Conservation (phyloP, 2,113 vertebrate species). For the Falcunculus frontatus region DNA sequence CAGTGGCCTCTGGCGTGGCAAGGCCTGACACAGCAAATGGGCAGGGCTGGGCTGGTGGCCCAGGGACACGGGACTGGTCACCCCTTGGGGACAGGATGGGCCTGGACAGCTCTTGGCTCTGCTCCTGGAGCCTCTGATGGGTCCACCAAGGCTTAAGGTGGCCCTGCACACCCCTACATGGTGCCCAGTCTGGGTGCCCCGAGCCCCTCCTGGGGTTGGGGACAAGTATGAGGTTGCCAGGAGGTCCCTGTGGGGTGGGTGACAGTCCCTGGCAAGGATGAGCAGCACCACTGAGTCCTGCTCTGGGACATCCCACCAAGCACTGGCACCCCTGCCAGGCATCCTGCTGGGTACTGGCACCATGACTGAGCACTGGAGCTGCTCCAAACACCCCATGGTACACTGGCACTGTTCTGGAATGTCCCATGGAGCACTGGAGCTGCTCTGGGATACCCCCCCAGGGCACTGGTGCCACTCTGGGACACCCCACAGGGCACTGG, state of each 20-base stretch:
- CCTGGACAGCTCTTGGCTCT: fast-evolving
- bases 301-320: not conserved
- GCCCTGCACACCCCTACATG: fast-evolving
- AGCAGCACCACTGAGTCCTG: not conserved
- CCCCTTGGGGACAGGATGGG: not conserved
- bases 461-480: not conserved
- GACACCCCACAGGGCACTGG: not conserved
- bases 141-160: not conserved
- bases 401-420: not conserved
- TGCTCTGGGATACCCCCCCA: not conserved
- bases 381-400: not conserved
- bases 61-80: fast-evolving
- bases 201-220: not conserved
- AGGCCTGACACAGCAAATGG: not conserved
- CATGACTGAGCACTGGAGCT: not conserved
- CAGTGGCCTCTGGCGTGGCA: not conserved
- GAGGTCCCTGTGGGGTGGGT: fast-evolving
- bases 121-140: not conserved
- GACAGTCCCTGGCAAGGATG: not conserved
- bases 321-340: not conserved
- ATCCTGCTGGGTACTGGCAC: not conserved
- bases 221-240: fast-evolving
- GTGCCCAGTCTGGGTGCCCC: fast-evolving
- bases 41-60: fast-evolving
- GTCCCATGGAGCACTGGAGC: not conserved